Conservation (phyloP, 2,888 invertebrate genomes). For the Pristionchus mayeri region DNA sequence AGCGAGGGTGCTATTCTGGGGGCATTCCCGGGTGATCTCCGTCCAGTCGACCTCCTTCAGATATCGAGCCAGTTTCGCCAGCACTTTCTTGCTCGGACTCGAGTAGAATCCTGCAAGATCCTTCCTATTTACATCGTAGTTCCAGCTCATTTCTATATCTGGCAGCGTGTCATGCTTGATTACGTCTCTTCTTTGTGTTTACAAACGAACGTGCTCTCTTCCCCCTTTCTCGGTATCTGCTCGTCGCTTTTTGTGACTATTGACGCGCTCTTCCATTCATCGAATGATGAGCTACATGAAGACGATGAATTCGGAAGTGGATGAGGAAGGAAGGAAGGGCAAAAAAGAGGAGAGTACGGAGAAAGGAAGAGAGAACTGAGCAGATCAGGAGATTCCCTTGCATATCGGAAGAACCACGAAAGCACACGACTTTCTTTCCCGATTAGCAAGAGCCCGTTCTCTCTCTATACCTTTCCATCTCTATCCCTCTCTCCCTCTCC, state of each 20-base stretch:
- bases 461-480: too few relatives aligned
- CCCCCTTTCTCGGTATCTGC: not conserved
- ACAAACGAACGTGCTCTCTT: not conserved
- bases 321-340: not conserved
- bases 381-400: slow-evolving; percentile 13
- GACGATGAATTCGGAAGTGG: slow-evolving; percentile 10
- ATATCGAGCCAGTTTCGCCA: slow-evolving; percentile 56
- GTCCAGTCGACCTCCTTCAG: slow-evolving; percentile 62
- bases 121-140: too few relatives aligned
- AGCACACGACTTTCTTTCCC: slow-evolving; percentile 20
- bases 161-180: not conserved
- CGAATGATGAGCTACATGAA: slow-evolving; percentile 24
- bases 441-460: not conserved
- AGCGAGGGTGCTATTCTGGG: slow-evolving; percentile 65
- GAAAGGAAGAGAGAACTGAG: not conserved
- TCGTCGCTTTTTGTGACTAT: not conserved
- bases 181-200: not conserved
- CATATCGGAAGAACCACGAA: slow-evolving; percentile 16
- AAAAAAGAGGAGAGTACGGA: not conserved
- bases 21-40: slow-evolving; percentile 62
- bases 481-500: not conserved
- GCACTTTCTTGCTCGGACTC: slow-evolving; percentile 54
- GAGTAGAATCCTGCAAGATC: slow-evolving; percentile 54
- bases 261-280: slow-evolving; percentile 10
- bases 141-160: not conserved